A percentile compares a stretch with the other conserved stretches of the same genome.
These are phyloP conservation scores for Polypterus bichir DNA, from an alignment of 2,113 vertebrate genomes.

Conservation along the genomic window DNA sequence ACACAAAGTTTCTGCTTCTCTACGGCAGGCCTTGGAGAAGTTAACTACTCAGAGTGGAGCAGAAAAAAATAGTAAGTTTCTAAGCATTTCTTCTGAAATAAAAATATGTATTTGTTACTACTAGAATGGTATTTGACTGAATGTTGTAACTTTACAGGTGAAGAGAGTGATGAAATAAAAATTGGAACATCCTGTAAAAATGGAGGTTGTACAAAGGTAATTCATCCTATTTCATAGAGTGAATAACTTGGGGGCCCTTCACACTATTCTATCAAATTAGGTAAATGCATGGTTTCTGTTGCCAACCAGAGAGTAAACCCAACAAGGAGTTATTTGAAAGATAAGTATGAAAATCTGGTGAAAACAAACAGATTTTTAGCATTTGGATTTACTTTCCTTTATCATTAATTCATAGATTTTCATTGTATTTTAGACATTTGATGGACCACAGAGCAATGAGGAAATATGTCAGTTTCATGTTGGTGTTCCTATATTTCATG, in stretches of 20 bases:
- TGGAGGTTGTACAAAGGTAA: conserved; percentile 80
- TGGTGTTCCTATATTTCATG: conserved; percentile 89
- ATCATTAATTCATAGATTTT: no score
- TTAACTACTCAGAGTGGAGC: conserved; percentile 54
- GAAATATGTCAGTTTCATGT: conserved; percentile 74
- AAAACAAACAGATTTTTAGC: no score
- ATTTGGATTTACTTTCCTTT: no score
- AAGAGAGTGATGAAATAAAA: conserved; percentile 77
- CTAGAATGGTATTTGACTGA: no score
- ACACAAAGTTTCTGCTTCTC: conserved; percentile 77
- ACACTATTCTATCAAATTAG: no score
- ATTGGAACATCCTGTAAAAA: conserved; percentile 85
- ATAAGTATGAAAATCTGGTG: no score
- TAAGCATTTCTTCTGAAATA: background rate
- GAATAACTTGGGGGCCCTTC: no score
- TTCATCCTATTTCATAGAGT: background rate
- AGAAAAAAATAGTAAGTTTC: conserved; percentile 57
- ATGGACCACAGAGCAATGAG: conserved; percentile 59
- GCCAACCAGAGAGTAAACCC: no score
- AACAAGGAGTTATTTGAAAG: no score
- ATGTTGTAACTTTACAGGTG: conserved; percentile 50
- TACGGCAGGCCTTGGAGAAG: conserved; percentile 86
- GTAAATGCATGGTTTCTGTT: no score
- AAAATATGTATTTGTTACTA: no score
- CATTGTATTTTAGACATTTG: conserved; percentile 52